Evolutionary conservation across 37 sponge, comb jelly and placozoan genomes (phyloP), one percentile per base, ranked within the genome.

Genomic region (Halichondria panicea): DNA sequence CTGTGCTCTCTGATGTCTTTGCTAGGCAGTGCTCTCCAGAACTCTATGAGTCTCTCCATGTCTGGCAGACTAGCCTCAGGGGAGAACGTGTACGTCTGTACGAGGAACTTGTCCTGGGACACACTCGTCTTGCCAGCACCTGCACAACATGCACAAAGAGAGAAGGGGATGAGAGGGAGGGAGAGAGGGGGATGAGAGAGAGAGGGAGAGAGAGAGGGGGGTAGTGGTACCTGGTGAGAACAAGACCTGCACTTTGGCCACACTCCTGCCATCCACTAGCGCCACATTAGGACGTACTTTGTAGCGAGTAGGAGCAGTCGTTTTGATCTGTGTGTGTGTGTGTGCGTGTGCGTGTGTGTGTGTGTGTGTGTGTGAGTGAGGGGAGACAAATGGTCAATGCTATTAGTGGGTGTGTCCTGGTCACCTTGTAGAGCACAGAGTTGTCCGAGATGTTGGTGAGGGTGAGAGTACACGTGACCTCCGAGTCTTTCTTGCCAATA

Each of bases 231-330:
- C 75, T 75, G 74, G 43, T 3, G 77, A 37, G 1, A 90, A 72
- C 48, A 74, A 50, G 0, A 90, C 86, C 36, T 84, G 81, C 0
- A 89, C 77, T 44, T 43, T 79, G 0, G 83, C 72, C 13, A 52
- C 48, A 13, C 75, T 52, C 41, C 77, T 71, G 3, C 77, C 64
- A 2, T 79, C 80, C 33, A 93, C 71, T 2, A 75, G 63, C 15
- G 85, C 84, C 25, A 90, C 24, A 41, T 88, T 94, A 15, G 95
- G 95, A 54, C 86, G 57, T 4, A 94, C 95, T 72, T 87, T 78
- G 68, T 94, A 94, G 8, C 84, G 62, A 3, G 21, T 58, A 46
- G 95, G 95, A 42, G 91, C 91, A 37, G 95, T 94, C 0, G 95
- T 94, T 57, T 94, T 94, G 31, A 94, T 87, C 95, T 94, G n/a